phyloP scores from a whole-genome alignment of 2,888 invertebrate species.

The Cyclophora albipunctata region DNA sequence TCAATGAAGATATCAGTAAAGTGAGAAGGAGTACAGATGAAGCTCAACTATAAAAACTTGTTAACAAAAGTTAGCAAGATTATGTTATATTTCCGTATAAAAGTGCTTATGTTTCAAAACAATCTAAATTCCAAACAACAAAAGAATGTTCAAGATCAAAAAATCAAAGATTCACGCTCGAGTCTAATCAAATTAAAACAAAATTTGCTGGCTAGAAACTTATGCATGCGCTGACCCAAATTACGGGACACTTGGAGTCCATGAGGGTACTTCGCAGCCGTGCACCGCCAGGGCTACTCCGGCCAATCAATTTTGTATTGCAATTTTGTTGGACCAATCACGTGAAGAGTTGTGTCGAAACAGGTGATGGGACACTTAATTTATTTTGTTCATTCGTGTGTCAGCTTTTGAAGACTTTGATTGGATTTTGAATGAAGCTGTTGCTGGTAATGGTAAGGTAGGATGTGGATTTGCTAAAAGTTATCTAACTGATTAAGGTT shows the following conservation, averaged over 20 bases:
- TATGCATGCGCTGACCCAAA: slow-evolving; percentile 57
- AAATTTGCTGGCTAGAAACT: slow-evolving; percentile 42
- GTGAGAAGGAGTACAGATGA: too few species aligned
- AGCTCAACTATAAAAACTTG: too few species aligned
- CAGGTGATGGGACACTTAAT: not conserved
- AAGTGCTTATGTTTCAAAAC: not conserved
- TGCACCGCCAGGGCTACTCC: slow-evolving; percentile 44
- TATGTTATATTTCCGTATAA: too few species aligned
- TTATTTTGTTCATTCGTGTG: too few species aligned
- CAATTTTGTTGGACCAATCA: too few species aligned
- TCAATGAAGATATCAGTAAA: too few species aligned
- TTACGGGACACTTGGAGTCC: slow-evolving; percentile 39
- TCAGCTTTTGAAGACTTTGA: too few species aligned
- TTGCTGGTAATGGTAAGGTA: too few species aligned
- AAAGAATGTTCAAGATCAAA: slow-evolving; percentile 5
- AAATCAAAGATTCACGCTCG: slow-evolving; percentile 11
- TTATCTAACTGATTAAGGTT: too few species aligned
- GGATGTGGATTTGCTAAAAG: too few species aligned
- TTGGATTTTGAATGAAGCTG: too few species aligned
- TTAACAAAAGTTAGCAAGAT: too few species aligned
- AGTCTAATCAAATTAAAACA: slow-evolving; percentile 40
- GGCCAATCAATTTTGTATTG: not conserved
- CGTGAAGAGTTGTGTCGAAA: not conserved
- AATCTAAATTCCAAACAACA: slow-evolving; percentile 4
- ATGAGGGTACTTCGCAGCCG: slow-evolving; percentile 43